These are phyloP conservation scores for Rhineura floridana DNA, from an alignment of 2,113 vertebrate genomes.

Conservation along the genomic window DNA sequence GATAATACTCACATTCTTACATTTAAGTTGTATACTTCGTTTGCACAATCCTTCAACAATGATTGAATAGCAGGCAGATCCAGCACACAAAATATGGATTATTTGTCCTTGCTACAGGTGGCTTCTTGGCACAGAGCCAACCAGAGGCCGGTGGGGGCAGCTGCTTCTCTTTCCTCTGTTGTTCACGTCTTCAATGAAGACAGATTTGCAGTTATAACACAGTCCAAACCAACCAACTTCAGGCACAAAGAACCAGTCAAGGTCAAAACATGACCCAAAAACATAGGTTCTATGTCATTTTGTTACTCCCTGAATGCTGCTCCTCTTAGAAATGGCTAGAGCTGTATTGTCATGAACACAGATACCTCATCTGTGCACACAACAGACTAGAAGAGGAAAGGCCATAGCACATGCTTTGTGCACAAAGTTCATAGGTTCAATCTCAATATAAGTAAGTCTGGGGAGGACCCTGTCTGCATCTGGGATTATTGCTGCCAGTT, in stretches of 20 bases:
- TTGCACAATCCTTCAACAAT: background rate
- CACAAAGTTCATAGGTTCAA: background rate
- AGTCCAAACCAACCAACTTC: too few species aligned
- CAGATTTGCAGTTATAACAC: too few species aligned
- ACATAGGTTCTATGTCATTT: too few species aligned
- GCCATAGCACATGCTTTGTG: background rate
- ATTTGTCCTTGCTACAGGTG: background rate
- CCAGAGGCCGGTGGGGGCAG: too few species aligned
- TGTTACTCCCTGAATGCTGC: background rate
- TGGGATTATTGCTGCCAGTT: background rate
- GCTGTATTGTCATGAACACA: background rate
- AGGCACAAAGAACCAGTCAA: too few species aligned
- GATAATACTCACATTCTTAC: background rate
- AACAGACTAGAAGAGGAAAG: background rate
- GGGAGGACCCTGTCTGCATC: background rate
- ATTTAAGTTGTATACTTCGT: background rate
- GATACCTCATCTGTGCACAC: background rate
- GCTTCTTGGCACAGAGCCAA: too few species aligned
- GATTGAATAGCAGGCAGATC: background rate
- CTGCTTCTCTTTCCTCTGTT: too few species aligned
- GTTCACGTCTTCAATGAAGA: too few species aligned
- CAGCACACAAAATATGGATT: background rate
- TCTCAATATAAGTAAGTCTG: background rate
- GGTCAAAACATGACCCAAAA: too few species aligned
- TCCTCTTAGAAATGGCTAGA: background rate